Evolutionary conservation across 2,113 vertebrate species (phyloP).

Genomic region (Cephalopholis sonnerati): DNA sequence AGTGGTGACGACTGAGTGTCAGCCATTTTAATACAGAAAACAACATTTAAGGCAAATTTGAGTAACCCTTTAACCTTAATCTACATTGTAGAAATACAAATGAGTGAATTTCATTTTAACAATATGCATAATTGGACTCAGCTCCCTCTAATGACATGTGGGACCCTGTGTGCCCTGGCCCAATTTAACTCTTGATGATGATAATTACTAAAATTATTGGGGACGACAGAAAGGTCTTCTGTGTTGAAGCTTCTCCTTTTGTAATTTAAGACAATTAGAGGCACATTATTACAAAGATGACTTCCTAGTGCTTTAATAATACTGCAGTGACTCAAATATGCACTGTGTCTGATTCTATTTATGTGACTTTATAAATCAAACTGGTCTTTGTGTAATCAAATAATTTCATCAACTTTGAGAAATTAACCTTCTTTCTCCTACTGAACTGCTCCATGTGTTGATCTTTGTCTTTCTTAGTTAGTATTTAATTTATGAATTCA

Average conservation of each 20-base stretch:
- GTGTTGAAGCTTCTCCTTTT: not conserved
- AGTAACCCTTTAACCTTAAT: not conserved
- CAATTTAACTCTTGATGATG: slow-evolving; percentile 14
- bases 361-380: not conserved
- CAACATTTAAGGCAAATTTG: not conserved
- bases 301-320: not conserved
- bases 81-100: not conserved
- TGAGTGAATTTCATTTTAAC: not conserved
- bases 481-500: not conserved
- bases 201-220: slow-evolving; percentile 22
- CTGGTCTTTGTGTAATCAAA: not conserved
- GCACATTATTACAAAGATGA: not conserved
- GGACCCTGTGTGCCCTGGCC: slow-evolving; percentile 1
- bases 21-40: not conserved
- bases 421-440: not conserved
- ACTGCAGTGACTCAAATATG: not conserved
- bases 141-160: slow-evolving; percentile 21
- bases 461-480: not conserved
- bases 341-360: too few relatives aligned
- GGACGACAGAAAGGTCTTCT: not conserved
- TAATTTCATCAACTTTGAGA: not conserved
- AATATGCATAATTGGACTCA: not conserved
- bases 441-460: not conserved
- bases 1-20: not conserved
- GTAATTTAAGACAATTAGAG: slow-evolving; percentile 11